phyloP scores from a whole-genome alignment of 2,888 invertebrate genomes.

The Eilema depressum region DNA sequence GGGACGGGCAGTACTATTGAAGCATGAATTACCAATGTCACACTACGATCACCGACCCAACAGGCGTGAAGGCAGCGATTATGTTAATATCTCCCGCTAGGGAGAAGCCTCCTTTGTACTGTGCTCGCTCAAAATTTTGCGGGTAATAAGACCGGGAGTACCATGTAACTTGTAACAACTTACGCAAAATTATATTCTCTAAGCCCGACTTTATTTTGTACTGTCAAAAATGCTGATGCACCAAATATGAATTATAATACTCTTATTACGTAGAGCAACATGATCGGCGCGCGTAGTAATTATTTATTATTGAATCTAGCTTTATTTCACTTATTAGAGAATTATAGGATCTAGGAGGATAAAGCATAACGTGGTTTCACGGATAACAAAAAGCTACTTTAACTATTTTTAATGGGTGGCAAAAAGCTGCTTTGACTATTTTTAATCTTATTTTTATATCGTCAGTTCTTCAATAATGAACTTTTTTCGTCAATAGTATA shows the following conservation, averaged over 20 bases:
- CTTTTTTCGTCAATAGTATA: too few species aligned
- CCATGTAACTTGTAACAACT: slow-evolving; percentile 25
- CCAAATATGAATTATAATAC: neutral
- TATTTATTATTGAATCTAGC: neutral
- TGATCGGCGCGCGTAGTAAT: neutral
- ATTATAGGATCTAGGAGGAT: too few species aligned
- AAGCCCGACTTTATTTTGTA: slow-evolving; percentile 21
- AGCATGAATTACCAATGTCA: slow-evolving; percentile 21
- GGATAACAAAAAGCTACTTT: too few species aligned
- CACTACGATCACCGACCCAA: slow-evolving; percentile 28
- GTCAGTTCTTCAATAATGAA: too few species aligned
- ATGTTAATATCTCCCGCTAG: slow-evolving; percentile 41
- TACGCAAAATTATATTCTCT: slow-evolving; percentile 27
- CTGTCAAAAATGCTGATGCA: slow-evolving; percentile 5
- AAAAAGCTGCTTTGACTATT: too few species aligned
- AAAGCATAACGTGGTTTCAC: too few species aligned
- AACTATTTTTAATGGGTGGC: too few species aligned
- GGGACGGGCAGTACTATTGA: slow-evolving; percentile 7
- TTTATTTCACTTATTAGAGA: too few species aligned
- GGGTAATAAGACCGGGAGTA: slow-evolving; percentile 21
- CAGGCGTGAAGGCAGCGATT: slow-evolving; percentile 34
- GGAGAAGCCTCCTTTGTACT: slow-evolving; percentile 21
- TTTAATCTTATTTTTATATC: too few species aligned
- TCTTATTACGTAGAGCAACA: neutral
- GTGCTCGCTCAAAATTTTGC: slow-evolving; percentile 22